Percentiles rank a stretch among this genome's conserved stretches.
Evolutionary conservation across 1,140 invertebrate genomes (phyloP).

Genomic region (Apis cerana): DNA sequence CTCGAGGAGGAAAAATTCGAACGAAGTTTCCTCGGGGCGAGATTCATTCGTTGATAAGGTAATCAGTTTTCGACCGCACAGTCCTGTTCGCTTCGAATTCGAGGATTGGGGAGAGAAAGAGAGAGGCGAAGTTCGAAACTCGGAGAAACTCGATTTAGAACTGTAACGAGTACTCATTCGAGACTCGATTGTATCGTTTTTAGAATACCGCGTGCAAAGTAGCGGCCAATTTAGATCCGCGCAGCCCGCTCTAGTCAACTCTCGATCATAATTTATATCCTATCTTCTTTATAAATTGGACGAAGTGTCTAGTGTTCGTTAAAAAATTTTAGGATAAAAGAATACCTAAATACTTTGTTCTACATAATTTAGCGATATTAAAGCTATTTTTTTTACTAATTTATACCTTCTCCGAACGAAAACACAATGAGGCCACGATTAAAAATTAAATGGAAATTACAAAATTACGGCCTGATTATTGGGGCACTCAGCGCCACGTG

Average conservation of each 20-base stretch:
- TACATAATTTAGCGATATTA: no score
- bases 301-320: background rate
- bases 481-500: no score
- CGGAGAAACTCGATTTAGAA: constrained; percentile 22
- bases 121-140: constrained; percentile 2
- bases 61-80: constrained; percentile 18
- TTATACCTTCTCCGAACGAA: no score
- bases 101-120: background rate
- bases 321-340: no score
- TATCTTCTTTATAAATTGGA: background rate
- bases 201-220: background rate
- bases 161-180: constrained; percentile 24
- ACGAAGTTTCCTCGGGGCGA: no score
- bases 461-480: no score
- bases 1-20: no score
- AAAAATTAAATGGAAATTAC: no score
- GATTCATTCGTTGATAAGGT: constrained; percentile 1
- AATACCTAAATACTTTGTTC: no score
- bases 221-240: constrained; percentile 7
- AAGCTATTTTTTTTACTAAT: no score
- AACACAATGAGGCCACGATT: no score
- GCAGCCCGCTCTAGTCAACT: background rate
- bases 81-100: constrained; percentile 5
- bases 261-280: background rate
- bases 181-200: constrained; percentile 6